phyloP scores from a whole-genome alignment of 92 coral and sea anemone species.

The Heliopora coerulea region DNA sequence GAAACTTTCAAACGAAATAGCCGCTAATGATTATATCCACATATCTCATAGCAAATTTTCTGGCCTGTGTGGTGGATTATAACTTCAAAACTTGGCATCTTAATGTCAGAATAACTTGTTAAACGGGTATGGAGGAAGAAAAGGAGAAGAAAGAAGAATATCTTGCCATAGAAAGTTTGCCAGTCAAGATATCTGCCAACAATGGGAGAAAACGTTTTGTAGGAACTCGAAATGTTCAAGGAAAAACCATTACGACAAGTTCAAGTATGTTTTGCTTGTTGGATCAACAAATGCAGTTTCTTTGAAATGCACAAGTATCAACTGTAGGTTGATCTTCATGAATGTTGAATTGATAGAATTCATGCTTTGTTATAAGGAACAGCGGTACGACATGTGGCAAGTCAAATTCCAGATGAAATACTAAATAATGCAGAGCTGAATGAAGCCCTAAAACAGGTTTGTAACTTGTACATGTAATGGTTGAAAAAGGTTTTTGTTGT shows the following conservation, averaged over 20 bases:
- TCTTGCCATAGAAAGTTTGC: conserved; percentile 12
- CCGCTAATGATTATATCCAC: too few species aligned
- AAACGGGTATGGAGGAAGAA: background rate
- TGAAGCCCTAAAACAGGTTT: conserved; percentile 80
- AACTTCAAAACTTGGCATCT: too few species aligned
- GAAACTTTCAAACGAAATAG: too few species aligned
- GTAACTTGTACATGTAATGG: background rate
- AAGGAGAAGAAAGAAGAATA: background rate
- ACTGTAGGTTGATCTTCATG: too few species aligned
- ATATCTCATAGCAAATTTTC: too few species aligned
- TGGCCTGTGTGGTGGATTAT: too few species aligned
- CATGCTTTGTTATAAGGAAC: background rate
- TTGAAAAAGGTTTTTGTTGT: background rate
- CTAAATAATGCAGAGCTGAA: conserved; percentile 66
- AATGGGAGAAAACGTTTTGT: conserved; percentile 71
- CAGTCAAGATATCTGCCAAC: conserved; percentile 69
- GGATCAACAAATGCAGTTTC: too few species aligned
- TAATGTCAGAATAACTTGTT: too few species aligned
- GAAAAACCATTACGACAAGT: conserved; percentile 17
- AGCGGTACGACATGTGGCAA: conserved; percentile 40
- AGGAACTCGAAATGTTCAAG: conserved; percentile 63
- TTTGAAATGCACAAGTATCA: too few species aligned
- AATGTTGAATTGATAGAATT: too few species aligned
- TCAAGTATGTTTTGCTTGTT: too few species aligned
- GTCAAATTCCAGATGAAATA: conserved; percentile 87